Evolutionary conservation across 2,888 invertebrate species (phyloP).

Genomic region (Andrena haemorrhoa): DNA sequence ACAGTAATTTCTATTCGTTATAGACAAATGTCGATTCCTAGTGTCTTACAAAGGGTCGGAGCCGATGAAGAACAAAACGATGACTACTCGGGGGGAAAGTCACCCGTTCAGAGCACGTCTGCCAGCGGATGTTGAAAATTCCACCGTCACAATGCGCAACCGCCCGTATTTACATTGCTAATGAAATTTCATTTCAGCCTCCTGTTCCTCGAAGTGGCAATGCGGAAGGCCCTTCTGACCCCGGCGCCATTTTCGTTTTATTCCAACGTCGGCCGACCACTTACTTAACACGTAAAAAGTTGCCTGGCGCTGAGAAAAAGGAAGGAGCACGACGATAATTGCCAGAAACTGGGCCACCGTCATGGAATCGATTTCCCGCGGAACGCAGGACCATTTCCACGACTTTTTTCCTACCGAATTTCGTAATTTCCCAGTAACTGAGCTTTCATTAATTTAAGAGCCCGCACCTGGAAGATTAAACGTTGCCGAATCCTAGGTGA

Average conservation of each 20-base stretch:
- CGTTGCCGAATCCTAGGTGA: not conserved
- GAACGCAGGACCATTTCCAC: not conserved
- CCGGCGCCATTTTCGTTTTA: constrained; percentile 13
- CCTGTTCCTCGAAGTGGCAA: constrained; percentile 58
- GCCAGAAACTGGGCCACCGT: constrained; percentile 47
- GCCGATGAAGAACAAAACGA: constrained; percentile 3
- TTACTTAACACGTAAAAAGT: constrained; percentile 49
- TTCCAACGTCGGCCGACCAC: constrained; percentile 25
- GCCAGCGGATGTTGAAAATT: constrained; percentile 34
- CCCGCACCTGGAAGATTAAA: not conserved
- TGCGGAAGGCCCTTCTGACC: constrained; percentile 10
- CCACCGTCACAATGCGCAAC: constrained; percentile 21
- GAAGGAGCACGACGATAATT: constrained; percentile 42
- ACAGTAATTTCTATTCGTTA: not conserved
- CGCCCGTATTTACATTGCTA: constrained; percentile 74
- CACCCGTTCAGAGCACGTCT: not conserved
- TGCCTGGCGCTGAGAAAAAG: constrained; percentile 20
- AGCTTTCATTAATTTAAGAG: not conserved
- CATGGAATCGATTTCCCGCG: constrained; percentile 32
- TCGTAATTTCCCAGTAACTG: not conserved
- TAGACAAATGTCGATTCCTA: not conserved
- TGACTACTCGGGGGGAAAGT: not conserved
- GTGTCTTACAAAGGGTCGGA: not conserved
- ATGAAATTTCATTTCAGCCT: constrained; percentile 77
- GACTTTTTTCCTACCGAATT: constrained; percentile 13